phyloP scores from a whole-genome alignment of 2,797 vertebrate genomes.

The Rhinoraja longicauda region DNA sequence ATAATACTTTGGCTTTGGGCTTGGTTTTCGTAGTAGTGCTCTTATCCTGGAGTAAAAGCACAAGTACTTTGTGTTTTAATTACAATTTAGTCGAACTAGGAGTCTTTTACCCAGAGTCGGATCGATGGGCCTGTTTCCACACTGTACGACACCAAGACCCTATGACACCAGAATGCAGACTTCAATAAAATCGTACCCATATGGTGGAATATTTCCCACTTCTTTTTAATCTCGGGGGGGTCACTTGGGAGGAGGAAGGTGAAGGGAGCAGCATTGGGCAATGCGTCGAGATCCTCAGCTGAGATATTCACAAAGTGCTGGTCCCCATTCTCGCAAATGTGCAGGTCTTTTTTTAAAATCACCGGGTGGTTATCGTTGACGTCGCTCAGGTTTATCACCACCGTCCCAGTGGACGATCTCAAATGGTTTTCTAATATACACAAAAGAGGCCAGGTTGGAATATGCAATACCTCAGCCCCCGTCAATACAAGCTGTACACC shows the following conservation, averaged over 20 bases:
- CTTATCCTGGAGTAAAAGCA: neutral
- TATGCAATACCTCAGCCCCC: neutral
- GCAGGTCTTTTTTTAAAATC: slow-evolving; percentile 44
- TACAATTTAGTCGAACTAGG: too few species aligned
- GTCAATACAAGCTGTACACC: too few species aligned
- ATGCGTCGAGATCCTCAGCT: slow-evolving; percentile 61
- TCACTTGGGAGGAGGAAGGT: slow-evolving; percentile 51
- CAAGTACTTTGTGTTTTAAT: neutral
- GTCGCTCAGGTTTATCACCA: slow-evolving; percentile 66
- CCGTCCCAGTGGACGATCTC: slow-evolving; percentile 72
- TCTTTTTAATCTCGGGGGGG: slow-evolving; percentile 41
- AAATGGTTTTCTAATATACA: slow-evolving; percentile 55
- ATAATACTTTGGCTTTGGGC: too few species aligned
- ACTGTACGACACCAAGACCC: too few species aligned
- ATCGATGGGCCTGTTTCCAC: too few species aligned
- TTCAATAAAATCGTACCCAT: slow-evolving; percentile 57
- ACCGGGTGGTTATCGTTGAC: slow-evolving; percentile 68
- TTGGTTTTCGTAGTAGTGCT: too few species aligned
- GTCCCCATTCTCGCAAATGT: slow-evolving; percentile 61
- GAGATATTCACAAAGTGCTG: slow-evolving; percentile 51
- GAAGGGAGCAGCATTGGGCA: slow-evolving; percentile 64
- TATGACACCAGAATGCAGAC: neutral
- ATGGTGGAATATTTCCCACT: slow-evolving; percentile 54
- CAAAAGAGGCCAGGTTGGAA: neutral
- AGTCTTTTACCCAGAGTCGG: too few species aligned